Percentiles rank a stretch among this genome's conserved stretches.
Evolutionary conservation across 2,888 invertebrate species (phyloP).

Genomic region (Alloscopus bannaensis): DNA sequence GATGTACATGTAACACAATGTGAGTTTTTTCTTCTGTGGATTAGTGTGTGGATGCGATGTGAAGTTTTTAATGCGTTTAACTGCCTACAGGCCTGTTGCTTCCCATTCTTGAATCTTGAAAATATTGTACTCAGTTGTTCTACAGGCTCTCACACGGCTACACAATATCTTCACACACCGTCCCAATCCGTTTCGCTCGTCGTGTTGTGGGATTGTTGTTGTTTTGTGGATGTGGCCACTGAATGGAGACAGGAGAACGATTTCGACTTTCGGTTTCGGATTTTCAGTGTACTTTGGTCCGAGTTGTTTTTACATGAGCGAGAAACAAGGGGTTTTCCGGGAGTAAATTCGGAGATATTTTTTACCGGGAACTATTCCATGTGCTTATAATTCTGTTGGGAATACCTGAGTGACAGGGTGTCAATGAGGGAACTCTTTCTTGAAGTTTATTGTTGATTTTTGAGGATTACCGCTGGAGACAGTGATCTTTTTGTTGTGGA

Average conservation of each 20-base stretch:
- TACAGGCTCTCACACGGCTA: constrained; percentile 55
- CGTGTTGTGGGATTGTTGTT: neutral
- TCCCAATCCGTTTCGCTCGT: constrained; percentile 22
- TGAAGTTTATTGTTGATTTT: no score
- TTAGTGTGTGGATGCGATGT: neutral
- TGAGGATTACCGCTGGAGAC: no score
- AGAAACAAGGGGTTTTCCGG: no score
- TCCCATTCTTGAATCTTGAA: constrained; percentile 31
- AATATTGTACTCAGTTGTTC: constrained; percentile 53
- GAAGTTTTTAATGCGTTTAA: constrained; percentile 1
- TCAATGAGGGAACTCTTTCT: no score
- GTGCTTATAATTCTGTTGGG: no score
- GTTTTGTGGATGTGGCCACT: neutral
- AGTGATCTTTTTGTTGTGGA: no score
- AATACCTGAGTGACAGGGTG: no score
- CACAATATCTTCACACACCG: constrained; percentile 35
- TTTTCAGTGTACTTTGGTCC: no score
- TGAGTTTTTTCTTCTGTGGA: neutral
- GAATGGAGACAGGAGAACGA: no score
- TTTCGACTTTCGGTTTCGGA: neutral
- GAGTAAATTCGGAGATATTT: no score
- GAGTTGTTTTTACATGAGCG: no score
- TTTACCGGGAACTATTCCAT: no score
- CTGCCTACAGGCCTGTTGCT: constrained; percentile 36
- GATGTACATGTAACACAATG: neutral